Evolutionary conservation across 2,797 vertebrate species (phyloP).

Genomic region (Meriones psammophilus): DNA sequence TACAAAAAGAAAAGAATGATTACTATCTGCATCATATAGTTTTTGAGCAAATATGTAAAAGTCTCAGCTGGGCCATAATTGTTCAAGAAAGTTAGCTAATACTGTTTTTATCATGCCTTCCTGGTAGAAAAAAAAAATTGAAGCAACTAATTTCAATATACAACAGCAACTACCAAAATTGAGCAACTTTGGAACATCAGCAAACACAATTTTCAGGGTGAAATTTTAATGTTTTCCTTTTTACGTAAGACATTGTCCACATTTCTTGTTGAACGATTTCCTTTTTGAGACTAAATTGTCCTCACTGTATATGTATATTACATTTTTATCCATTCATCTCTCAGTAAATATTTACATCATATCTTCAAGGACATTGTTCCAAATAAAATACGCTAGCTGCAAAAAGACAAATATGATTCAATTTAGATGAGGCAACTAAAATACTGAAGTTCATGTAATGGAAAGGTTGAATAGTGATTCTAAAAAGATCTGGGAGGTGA

Average conservation of each 20-base stretch:
- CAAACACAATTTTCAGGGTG: background rate
- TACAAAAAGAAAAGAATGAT: background rate
- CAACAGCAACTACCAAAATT: background rate
- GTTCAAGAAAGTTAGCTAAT: background rate
- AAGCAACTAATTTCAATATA: background rate
- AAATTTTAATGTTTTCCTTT: background rate
- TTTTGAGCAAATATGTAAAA: background rate
- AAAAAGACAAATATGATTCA: background rate
- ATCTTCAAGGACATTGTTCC: background rate
- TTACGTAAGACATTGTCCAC: background rate
- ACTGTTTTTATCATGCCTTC: background rate
- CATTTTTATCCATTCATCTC: background rate
- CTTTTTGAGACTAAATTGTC: background rate
- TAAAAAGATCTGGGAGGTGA: background rate
- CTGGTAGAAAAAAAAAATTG: background rate
- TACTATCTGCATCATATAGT: background rate
- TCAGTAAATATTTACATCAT: background rate
- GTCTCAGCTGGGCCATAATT: background rate
- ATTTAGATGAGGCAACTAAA: background rate
- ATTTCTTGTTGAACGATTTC: background rate
- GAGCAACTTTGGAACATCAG: constrained; percentile 3
- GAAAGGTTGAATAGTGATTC: background rate
- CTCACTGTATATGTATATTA: background rate
- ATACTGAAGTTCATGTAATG: background rate
- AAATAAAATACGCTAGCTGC: background rate